Evolutionary conservation across 1,140 invertebrate species (phyloP).

Genomic region (Micrasema minimum): DNA sequence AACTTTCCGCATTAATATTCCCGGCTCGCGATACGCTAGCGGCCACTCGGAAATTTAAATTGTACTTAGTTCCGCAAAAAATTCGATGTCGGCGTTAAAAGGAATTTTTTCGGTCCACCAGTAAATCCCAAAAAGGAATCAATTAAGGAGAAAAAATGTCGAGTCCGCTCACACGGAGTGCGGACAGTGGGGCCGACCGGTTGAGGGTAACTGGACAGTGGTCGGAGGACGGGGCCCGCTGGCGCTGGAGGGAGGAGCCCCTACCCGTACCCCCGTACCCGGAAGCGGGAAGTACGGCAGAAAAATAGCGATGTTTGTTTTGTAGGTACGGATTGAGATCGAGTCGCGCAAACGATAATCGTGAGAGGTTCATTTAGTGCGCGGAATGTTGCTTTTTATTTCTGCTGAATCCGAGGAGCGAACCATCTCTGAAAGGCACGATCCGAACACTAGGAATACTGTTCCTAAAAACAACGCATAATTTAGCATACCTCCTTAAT

Average conservation of each 20-base stretch:
- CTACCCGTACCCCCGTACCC: background rate
- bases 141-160: conserved; percentile 1
- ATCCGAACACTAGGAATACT: too few species aligned
- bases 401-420: conserved; percentile 9
- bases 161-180: background rate
- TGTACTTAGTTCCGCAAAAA: background rate
- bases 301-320: conserved; percentile 35
- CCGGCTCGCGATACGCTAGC: background rate
- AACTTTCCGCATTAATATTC: too few species aligned
- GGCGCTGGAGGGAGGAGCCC: background rate
- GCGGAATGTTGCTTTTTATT: conserved; percentile 34
- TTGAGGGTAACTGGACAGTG: background rate
- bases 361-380: conserved; percentile 27
- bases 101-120: background rate
- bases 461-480: too few species aligned
- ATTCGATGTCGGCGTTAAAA: background rate
- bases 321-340: conserved; percentile 6
- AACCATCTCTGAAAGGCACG: background rate
- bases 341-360: conserved; percentile 31
- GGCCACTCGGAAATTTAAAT: background rate
- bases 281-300: conserved; percentile 14
- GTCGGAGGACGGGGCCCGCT: background rate
- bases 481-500: too few species aligned
- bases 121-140: conserved; percentile 17
- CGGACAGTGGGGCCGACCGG: background rate